A percentile compares a stretch with the other conserved stretches of the same genome.
These are phyloP conservation scores for Rhorus exstirpatorius DNA, from an alignment of 2,888 invertebrate species.

Conservation along the genomic window DNA sequence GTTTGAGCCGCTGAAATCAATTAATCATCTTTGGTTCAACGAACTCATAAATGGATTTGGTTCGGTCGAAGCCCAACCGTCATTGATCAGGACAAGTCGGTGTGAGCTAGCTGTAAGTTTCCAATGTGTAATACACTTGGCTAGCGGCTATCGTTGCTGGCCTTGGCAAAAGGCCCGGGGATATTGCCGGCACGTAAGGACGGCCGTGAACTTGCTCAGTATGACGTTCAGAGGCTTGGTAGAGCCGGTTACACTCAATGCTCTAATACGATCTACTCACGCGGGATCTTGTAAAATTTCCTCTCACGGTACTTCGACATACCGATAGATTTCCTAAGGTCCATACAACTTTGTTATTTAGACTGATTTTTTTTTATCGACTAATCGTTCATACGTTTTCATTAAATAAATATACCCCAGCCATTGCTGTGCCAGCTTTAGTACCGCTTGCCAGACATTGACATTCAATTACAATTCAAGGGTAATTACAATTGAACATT, in stretches of 20 bases:
- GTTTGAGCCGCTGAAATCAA: constrained; percentile 55
- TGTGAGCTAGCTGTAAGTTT: constrained; percentile 22
- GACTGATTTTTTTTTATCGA: too few relatives aligned
- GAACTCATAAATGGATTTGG: constrained; percentile 66
- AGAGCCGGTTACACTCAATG: constrained; percentile 54
- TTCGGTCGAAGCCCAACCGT: constrained; percentile 21
- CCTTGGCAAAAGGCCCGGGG: constrained; percentile 74
- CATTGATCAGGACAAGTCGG: constrained; percentile 20
- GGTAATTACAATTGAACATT: too few relatives aligned
- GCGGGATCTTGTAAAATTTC: constrained; percentile 15
- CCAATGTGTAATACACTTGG: constrained; percentile 10
- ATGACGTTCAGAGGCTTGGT: constrained; percentile 43
- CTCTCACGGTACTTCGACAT: constrained; percentile 15
- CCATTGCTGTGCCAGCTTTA: too few relatives aligned
- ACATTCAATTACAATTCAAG: too few relatives aligned
- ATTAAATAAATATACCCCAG: too few relatives aligned
- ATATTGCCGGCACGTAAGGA: constrained; percentile 74
- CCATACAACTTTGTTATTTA: not conserved
- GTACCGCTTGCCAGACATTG: too few relatives aligned
- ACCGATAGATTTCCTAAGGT: not conserved
- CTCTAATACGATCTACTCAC: constrained; percentile 27
- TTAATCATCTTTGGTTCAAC: constrained; percentile 70
- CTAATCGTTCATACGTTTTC: too few relatives aligned
- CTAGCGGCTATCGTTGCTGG: constrained; percentile 64
- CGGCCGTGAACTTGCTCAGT: constrained; percentile 82